Conservation (phyloP, 2,797 vertebrate genomes). For the Netta rufina region DNA sequence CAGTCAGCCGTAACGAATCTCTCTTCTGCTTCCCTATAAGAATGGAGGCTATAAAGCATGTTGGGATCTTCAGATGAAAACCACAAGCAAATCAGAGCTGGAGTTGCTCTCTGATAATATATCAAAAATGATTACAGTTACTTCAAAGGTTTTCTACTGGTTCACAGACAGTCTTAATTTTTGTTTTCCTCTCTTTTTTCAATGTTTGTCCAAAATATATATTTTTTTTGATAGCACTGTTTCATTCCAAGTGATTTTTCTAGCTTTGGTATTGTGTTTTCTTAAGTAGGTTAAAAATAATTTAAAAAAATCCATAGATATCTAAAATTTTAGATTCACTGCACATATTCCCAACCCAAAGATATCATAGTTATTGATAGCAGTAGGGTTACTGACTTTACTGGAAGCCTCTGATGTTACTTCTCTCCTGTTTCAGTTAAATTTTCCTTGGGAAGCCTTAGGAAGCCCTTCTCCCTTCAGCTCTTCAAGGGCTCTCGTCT, state of each 20-base stretch:
- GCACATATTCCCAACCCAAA: background rate
- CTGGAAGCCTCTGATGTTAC: background rate
- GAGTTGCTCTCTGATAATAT: slow-evolving; percentile 40
- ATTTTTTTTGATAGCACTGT: background rate
- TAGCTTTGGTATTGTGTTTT: background rate
- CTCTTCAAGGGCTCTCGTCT: background rate
- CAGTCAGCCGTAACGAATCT: slow-evolving; percentile 12
- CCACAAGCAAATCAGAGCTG: slow-evolving; percentile 37
- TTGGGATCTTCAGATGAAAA: slow-evolving; percentile 46
- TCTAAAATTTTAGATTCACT: background rate
- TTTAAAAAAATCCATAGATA: background rate
- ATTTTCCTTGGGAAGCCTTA: background rate
- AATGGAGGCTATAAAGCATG: slow-evolving; percentile 22
- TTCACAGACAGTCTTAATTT: slow-evolving; percentile 39
- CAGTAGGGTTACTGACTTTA: background rate
- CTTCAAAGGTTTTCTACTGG: slow-evolving; percentile 40
- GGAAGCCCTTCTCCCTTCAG: background rate
- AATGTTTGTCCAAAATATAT: background rate
- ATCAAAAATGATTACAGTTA: slow-evolving; percentile 39
- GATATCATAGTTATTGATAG: background rate
- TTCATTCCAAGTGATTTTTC: background rate
- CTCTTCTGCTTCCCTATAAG: slow-evolving; percentile 22
- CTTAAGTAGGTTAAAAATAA: background rate
- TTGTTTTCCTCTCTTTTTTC: background rate
- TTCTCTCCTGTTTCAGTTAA: background rate